A percentile compares a stretch with the other conserved stretches of the same genome.
phyloP scores from a whole-genome alignment of 2,888 invertebrate genomes.

The Oithona nana region DNA sequence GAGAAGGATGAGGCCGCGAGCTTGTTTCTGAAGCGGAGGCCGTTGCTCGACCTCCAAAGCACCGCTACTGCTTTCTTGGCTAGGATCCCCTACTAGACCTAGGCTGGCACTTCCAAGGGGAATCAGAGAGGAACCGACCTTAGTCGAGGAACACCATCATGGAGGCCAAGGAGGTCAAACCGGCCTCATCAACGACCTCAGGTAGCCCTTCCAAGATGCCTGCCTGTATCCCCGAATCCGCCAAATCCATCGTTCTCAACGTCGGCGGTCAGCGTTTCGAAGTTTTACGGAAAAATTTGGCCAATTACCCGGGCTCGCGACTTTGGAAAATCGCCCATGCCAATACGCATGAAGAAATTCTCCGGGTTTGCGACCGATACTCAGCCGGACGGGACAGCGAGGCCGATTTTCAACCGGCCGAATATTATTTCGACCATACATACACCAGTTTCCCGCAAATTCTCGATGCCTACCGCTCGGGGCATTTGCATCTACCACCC shows the following conservation, averaged over 20 bases:
- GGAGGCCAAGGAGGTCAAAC: background rate
- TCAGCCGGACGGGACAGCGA: background rate
- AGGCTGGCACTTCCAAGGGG: too few species aligned
- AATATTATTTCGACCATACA: conserved; percentile 9
- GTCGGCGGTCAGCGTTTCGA: conserved; percentile 6
- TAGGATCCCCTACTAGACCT: too few species aligned
- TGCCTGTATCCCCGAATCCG: background rate
- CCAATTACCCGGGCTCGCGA: conserved; percentile 11
- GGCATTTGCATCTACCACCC: conserved; percentile 4
- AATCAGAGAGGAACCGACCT: background rate
- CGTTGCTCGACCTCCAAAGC: too few species aligned
- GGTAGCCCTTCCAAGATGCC: background rate
- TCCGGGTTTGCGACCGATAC: conserved; percentile 8
- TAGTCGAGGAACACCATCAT: background rate
- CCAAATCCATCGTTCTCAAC: background rate
- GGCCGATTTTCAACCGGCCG: background rate
- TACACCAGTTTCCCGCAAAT: conserved; percentile 7
- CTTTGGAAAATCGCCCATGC: conserved; percentile 8
- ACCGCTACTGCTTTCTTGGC: too few species aligned
- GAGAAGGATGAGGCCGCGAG: too few species aligned
- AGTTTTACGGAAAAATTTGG: conserved; percentile 5
- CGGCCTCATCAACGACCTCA: background rate
- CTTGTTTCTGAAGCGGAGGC: too few species aligned
- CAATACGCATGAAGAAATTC: conserved; percentile 5
- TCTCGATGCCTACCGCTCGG: conserved; percentile 14